Evolutionary conservation across 2,113 vertebrate species (phyloP).

Genomic region (Myodes glareolus): DNA sequence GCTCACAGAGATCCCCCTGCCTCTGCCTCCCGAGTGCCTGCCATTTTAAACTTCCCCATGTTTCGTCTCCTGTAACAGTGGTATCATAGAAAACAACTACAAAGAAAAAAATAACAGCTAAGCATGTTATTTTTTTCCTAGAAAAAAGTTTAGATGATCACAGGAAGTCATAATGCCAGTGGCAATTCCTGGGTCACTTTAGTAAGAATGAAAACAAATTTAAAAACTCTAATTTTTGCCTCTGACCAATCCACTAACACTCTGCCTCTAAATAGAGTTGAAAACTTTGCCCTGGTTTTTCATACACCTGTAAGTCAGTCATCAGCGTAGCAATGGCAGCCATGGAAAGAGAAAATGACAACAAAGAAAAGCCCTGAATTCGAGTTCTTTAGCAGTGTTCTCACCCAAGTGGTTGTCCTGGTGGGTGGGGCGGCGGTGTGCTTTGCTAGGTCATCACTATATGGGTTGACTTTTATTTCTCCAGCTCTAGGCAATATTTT

Average conservation of each 20-base stretch:
- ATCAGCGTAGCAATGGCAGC: background rate
- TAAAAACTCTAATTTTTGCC: conserved; percentile 41
- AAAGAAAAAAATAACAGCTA: background rate
- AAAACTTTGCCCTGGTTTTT: conserved; percentile 46
- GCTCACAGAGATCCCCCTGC: no score
- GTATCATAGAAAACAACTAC: conserved; percentile 23
- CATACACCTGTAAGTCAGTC: background rate
- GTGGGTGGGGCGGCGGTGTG: background rate
- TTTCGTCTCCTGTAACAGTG: background rate
- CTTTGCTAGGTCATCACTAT: conserved; percentile 25
- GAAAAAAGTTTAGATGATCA: conserved; percentile 54
- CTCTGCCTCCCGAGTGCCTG: background rate
- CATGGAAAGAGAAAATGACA: background rate
- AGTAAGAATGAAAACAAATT: conserved; percentile 58
- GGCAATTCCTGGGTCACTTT: conserved; percentile 30
- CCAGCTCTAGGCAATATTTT: background rate
- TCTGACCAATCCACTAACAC: conserved; percentile 23
- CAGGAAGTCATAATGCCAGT: conserved; percentile 18
- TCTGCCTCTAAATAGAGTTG: conserved; percentile 37
- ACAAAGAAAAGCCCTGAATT: background rate
- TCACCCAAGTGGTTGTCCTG: background rate
- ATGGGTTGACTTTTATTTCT: background rate
- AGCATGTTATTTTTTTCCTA: conserved; percentile 42
- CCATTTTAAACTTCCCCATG: background rate
- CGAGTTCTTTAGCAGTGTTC: conserved; percentile 16